Evolutionary conservation across 2,888 invertebrate species (phyloP).

Genomic region (Thalpophila matura): DNA sequence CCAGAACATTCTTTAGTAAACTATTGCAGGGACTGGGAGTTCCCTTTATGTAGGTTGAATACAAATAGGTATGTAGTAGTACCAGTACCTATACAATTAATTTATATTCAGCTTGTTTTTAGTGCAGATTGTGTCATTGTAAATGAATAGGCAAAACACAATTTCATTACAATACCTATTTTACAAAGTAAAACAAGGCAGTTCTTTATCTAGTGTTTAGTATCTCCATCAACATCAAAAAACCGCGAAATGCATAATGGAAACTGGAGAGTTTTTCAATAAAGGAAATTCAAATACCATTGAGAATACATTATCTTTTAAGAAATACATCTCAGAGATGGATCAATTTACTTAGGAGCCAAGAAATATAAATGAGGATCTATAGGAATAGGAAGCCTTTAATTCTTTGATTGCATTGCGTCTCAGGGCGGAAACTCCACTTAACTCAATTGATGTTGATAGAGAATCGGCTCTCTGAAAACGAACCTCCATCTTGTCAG

Average conservation of each 20-base stretch:
- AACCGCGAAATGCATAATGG: too few relatives aligned
- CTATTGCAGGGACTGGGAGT: conserved; percentile 22
- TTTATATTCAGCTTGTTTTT: neutral
- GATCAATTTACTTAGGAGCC: conserved; percentile 12
- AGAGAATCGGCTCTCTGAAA: conserved; percentile 62
- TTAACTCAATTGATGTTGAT: conserved; percentile 79
- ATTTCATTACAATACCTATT: too few relatives aligned
- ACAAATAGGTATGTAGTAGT: neutral
- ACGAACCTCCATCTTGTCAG: conserved; percentile 51
- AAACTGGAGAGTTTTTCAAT: neutral
- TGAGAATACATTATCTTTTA: conserved; percentile 1
- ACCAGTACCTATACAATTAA: neutral
- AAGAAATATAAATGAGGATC: conserved; percentile 43
- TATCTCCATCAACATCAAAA: too few relatives aligned
- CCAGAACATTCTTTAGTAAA: neutral
- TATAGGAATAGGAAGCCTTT: conserved; percentile 53
- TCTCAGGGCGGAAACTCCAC: conserved; percentile 75
- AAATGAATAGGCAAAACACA: too few relatives aligned
- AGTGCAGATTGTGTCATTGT: too few relatives aligned
- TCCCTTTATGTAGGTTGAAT: conserved; percentile 7
- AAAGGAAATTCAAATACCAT: neutral
- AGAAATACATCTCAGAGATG: conserved; percentile 11
- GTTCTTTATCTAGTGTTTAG: too few relatives aligned
- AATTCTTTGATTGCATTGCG: conserved; percentile 69
- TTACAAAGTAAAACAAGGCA: too few relatives aligned